Evolutionary conservation across 2,797 vertebrate species (phyloP), one percentile per base, ranked within the genome.

Genomic region (Danio albolineatus): DNA sequence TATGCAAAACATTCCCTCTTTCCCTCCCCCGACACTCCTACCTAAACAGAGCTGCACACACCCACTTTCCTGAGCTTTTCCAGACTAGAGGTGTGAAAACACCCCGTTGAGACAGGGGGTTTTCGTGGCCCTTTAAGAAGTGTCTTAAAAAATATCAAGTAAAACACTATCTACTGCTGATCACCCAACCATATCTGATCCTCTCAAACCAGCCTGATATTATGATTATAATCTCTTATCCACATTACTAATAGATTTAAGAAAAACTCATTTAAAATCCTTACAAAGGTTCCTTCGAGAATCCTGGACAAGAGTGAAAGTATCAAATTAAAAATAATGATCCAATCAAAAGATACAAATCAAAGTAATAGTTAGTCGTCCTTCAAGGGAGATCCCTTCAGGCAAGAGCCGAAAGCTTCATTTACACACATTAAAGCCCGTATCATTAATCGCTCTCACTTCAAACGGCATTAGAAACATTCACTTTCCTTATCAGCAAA

Each of bases 321-420:
- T 36, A 17, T 14, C 0, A 4, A 7, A 73, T 60, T 12, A 13
- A 28, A 60, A 73, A 73, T 1, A 73, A 73, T 59, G 43, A 73
- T 44, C 41, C 21, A 17, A 73, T 36, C 19, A 60, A 48, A 60
- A 38, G 10, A 60, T 16, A 28, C 28, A 21, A 71, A n/a, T 41
- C 49, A 13, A 48, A 60, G 21, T 60, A 73, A 73, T 13, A 48
- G 17, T 44, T 12, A 16, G 54, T 46, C 46, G 56, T 49, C 21
- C 16, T 73, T 60, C 14, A 48, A 60, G 41, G 6, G 48, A 38
- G 6, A 44, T 73, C 14, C 56, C 71, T n/a, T 73, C 7, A 28
- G 10, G 70, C 53, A 38, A 72, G 8, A 72, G 53, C 12, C 17
- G 41, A n/a, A 73, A 46, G 41, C 53, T 36, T 60, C 19, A 73